phyloP scores from a whole-genome alignment of 2,888 invertebrate species.

The Trimorus sp. region DNA sequence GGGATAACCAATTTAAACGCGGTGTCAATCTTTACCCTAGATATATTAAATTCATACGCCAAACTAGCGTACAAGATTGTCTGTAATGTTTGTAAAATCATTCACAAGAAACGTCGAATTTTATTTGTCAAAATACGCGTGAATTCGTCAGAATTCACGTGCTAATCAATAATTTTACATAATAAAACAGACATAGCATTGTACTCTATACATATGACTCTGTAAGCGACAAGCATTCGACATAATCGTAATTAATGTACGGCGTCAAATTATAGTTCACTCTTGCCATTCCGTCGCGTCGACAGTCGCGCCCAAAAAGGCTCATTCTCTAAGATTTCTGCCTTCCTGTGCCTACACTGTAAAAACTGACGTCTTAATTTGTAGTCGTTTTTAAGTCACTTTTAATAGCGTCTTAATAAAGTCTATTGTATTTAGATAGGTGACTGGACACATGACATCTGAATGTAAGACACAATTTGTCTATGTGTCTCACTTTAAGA shows the following conservation, averaged over 20 bases:
- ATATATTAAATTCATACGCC: conserved; percentile 35
- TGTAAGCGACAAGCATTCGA: background rate
- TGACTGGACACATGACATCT: too few relatives aligned
- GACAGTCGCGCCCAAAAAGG: too few relatives aligned
- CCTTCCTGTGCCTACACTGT: too few relatives aligned
- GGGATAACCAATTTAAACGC: conserved; percentile 54
- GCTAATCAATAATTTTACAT: conserved; percentile 15
- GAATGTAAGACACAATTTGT: too few relatives aligned
- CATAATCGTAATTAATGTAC: background rate
- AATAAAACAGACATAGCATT: conserved; percentile 11
- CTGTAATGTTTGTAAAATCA: conserved; percentile 33
- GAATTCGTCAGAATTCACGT: background rate
- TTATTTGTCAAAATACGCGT: background rate
- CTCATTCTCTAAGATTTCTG: too few relatives aligned
- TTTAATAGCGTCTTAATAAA: too few relatives aligned
- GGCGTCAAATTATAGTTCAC: background rate
- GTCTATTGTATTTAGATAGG: too few relatives aligned
- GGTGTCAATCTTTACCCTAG: conserved; percentile 34
- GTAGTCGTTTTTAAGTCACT: too few relatives aligned
- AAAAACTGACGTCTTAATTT: too few relatives aligned
- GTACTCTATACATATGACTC: background rate
- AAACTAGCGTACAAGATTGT: background rate
- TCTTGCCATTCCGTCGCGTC: too few relatives aligned
- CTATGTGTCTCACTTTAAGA: too few relatives aligned
- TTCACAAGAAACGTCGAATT: conserved; percentile 7